phyloP scores from a whole-genome alignment of 2,113 vertebrate species.

The Cepphus grylle region DNA sequence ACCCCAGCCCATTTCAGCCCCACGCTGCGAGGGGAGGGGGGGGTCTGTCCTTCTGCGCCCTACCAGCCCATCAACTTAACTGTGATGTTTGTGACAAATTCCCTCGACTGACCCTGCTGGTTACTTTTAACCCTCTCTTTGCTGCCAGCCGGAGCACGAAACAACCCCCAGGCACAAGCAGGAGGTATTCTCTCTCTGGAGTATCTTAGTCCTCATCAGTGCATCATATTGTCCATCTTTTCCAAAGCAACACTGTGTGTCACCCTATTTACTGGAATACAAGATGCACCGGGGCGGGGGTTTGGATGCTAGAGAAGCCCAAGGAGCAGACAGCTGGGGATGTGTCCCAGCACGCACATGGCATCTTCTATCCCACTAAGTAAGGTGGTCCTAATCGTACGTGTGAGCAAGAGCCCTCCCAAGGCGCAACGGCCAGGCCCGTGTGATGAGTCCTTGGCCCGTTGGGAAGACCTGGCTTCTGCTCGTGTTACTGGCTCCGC shows the following conservation, averaged over 20 bases:
- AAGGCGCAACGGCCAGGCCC: background rate
- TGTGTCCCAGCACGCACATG: background rate
- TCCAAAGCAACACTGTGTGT: slow-evolving; percentile 42
- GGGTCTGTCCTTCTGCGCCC: background rate
- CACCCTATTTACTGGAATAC: slow-evolving; percentile 62
- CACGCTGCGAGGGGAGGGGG: background rate
- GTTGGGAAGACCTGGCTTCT: slow-evolving; percentile 25
- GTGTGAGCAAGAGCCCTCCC: slow-evolving; percentile 45
- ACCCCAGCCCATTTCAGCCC: background rate
- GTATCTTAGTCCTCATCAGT: slow-evolving; percentile 46
- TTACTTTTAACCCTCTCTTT: slow-evolving; percentile 77
- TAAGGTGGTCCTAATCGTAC: background rate
- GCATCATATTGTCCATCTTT: slow-evolving; percentile 33
- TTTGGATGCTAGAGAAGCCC: background rate
- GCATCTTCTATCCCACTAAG: slow-evolving; percentile 57
- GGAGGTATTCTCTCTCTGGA: slow-evolving; percentile 86
- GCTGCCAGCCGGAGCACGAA: slow-evolving; percentile 91
- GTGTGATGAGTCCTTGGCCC: background rate
- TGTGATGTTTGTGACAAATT: slow-evolving; percentile 28
- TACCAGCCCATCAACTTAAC: background rate
- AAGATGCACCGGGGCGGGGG: slow-evolving; percentile 20
- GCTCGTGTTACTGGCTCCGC: background rate
- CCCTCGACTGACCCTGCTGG: slow-evolving; percentile 73
- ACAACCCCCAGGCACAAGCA: slow-evolving; percentile 93
- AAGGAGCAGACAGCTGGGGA: background rate